A percentile compares a stretch with the other conserved stretches of the same genome.
Conservation (phyloP, 2,113 vertebrate species). For the Oreochromis spilurus region DNA sequence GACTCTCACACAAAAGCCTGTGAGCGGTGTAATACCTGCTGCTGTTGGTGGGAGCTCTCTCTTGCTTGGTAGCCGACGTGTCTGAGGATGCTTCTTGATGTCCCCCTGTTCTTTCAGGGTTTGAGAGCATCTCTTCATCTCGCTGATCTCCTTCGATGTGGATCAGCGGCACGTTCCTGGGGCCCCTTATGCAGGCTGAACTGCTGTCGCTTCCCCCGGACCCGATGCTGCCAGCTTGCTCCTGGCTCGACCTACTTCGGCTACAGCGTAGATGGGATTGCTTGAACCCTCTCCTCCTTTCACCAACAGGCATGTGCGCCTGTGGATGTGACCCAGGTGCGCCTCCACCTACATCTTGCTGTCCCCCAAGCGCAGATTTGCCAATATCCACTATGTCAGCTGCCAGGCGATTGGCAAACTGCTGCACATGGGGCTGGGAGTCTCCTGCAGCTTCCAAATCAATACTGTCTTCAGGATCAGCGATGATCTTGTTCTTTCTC, state of each 20-base stretch:
- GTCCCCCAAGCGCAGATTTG: conserved; percentile 66
- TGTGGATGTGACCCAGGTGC: conserved; percentile 35
- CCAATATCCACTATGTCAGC: conserved; percentile 80
- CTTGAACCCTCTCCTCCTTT: conserved; percentile 62
- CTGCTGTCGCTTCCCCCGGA: background rate
- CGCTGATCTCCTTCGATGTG: conserved; percentile 91
- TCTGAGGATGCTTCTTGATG: conserved; percentile 56
- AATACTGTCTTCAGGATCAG: conserved; percentile 69
- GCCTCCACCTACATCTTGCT: conserved; percentile 71
- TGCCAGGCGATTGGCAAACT: conserved; percentile 76
- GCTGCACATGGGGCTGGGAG: conserved; percentile 75
- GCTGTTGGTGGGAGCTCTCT: conserved; percentile 24
- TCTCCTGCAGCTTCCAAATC: conserved; percentile 68
- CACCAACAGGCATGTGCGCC: conserved; percentile 53
- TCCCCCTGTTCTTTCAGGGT: conserved; percentile 22
- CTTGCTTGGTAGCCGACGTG: conserved; percentile 37
- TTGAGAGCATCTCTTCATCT: conserved; percentile 67
- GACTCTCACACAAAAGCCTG: background rate
- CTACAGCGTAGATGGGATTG: conserved; percentile 55
- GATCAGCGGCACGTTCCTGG: conserved; percentile 90
- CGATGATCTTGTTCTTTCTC: conserved; percentile 95
- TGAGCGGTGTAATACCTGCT: conserved; percentile 70
- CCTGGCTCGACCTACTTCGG: conserved; percentile 42
- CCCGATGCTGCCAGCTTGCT: conserved; percentile 40
- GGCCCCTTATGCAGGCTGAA: conserved; percentile 33